Percentiles rank a stretch among this genome's conserved stretches.
Evolutionary conservation across 1,140 invertebrate species (phyloP).

Genomic region (Aphelenchoides avenae): DNA sequence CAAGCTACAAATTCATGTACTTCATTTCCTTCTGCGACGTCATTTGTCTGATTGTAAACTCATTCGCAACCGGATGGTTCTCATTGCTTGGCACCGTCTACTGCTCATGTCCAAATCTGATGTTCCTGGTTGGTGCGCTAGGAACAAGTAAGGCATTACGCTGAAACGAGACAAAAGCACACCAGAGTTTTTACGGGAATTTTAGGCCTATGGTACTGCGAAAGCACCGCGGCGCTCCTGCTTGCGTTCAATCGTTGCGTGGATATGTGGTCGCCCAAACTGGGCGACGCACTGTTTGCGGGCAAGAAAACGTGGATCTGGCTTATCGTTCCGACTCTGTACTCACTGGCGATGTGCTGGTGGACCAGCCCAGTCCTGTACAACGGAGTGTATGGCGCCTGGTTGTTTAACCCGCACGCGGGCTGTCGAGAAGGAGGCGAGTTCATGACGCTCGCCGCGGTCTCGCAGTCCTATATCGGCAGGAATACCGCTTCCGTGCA

Average conservation of each 20-base stretch:
- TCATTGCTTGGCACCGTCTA: conserved; percentile 11
- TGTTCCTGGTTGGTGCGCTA: conserved; percentile 13
- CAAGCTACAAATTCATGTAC: conserved; percentile 19
- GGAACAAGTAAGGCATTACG: conserved; percentile 18
- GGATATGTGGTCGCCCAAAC: not conserved
- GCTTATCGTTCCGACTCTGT: conserved; percentile 5
- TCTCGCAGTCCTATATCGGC: too few species aligned
- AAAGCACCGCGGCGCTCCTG: not conserved
- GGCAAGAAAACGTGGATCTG: conserved; percentile 18
- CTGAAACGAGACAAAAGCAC: too few species aligned
- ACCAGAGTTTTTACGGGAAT: too few species aligned
- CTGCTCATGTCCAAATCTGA: conserved; percentile 18
- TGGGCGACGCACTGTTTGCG: not conserved
- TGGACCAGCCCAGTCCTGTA: conserved; percentile 11
- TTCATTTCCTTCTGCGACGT: conserved; percentile 1
- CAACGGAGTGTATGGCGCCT: conserved; percentile 9
- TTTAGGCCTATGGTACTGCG: not conserved
- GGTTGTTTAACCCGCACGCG: conserved; percentile 21
- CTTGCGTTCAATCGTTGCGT: conserved; percentile 18
- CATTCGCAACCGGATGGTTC: conserved; percentile 14
- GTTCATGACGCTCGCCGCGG: too few species aligned
- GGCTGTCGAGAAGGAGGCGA: too few species aligned
- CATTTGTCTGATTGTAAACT: not conserved
- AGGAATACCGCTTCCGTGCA: too few species aligned
- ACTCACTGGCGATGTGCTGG: conserved; percentile 11